Conservation (phyloP, 2,797 vertebrate genomes). For the Leptatherina wallacei region DNA sequence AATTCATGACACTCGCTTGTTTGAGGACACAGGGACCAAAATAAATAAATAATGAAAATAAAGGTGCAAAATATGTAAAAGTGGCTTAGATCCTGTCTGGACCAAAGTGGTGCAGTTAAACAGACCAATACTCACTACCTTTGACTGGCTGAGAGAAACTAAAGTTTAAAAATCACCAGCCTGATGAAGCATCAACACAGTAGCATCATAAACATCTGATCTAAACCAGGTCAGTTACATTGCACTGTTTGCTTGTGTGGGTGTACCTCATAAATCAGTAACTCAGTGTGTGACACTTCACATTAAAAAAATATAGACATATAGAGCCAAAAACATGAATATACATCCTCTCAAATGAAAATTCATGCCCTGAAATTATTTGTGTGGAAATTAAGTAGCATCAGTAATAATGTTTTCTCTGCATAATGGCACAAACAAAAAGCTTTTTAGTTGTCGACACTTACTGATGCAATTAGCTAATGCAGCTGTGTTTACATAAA, state of each 20-base stretch:
- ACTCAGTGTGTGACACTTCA: not conserved
- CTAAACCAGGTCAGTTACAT: not conserved
- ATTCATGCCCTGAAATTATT: not conserved
- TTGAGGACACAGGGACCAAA: not conserved
- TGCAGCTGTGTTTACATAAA: too few species aligned
- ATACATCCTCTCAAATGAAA: not conserved
- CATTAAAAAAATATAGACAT: not conserved
- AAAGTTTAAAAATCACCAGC: not conserved
- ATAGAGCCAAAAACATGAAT: not conserved
- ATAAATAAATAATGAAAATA: not conserved
- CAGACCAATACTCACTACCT: too few species aligned
- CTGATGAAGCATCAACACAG: not conserved
- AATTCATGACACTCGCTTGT: too few species aligned
- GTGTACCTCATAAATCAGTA: not conserved
- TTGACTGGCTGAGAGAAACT: not conserved
- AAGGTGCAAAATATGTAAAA: not conserved
- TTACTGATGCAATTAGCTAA: too few species aligned
- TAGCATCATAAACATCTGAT: not conserved
- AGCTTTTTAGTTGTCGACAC: too few species aligned
- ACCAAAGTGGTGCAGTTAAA: too few species aligned
- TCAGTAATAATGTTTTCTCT: too few species aligned
- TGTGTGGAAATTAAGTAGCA: not conserved
- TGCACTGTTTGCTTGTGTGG: not conserved
- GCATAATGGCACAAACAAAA: too few species aligned
- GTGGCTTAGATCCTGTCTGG: not conserved